These are phyloP conservation scores for Drosophila tsacasi DNA, from an alignment of 1,140 invertebrate species.

Conservation along the genomic window DNA sequence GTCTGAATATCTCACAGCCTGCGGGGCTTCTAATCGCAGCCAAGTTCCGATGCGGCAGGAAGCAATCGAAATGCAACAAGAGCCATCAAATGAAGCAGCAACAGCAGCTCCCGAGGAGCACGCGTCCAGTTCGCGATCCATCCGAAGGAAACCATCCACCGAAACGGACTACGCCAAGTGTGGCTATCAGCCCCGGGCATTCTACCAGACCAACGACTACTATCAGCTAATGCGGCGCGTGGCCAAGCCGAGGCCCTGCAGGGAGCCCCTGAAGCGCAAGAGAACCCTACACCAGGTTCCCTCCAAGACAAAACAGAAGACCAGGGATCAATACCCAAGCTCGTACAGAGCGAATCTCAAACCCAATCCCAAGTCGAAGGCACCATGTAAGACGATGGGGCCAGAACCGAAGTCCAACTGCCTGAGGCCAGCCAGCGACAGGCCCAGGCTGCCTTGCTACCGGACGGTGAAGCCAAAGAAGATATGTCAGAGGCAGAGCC, in stretches of 20 bases:
- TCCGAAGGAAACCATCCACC: background rate
- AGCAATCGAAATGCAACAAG: background rate
- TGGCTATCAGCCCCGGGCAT: background rate
- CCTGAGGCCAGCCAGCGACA: background rate
- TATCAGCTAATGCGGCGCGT: conserved; percentile 52
- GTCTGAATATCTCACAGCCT: too few species aligned
- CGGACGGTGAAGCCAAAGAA: background rate
- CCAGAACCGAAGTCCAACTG: background rate
- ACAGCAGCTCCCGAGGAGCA: background rate
- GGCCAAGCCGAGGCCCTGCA: conserved; percentile 26
- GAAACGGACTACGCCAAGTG: background rate
- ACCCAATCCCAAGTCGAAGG: background rate
- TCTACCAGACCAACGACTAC: conserved; percentile 33
- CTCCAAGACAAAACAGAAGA: background rate
- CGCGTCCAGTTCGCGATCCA: background rate
- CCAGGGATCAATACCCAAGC: background rate
- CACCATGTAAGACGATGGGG: background rate
- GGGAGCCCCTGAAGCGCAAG: background rate
- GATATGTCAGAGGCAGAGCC: background rate
- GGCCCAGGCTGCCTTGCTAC: background rate
- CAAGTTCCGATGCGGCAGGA: background rate
- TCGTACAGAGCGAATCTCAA: too few species aligned
- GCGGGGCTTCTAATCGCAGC: too few species aligned
- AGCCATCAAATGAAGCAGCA: too few species aligned
- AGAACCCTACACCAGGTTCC: background rate